Evolutionary conservation across 2,797 vertebrate genomes (phyloP).

Genomic region (Dryobates pubescens): DNA sequence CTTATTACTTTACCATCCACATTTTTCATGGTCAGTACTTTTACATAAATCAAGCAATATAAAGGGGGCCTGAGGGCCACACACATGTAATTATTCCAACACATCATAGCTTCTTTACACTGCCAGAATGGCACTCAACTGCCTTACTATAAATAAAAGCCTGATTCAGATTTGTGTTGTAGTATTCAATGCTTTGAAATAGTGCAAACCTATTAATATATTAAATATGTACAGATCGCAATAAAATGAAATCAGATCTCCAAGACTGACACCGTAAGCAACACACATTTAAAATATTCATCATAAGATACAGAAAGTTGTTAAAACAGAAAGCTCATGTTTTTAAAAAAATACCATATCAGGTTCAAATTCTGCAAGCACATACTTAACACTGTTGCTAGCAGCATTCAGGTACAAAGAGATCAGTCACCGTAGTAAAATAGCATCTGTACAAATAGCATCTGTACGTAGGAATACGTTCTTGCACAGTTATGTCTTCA

Average conservation of each 20-base stretch:
- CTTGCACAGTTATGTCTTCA: not conserved
- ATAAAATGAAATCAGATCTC: not conserved
- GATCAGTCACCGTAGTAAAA: not conserved
- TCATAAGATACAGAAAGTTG: rapidly evolving
- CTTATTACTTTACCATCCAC: not conserved
- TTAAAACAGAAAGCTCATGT: not conserved
- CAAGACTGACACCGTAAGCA: not conserved
- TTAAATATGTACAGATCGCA: not conserved
- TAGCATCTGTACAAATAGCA: not conserved
- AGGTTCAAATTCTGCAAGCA: not conserved
- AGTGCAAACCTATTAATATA: not conserved
- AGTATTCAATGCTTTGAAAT: not conserved
- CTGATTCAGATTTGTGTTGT: not conserved
- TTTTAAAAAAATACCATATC: not conserved
- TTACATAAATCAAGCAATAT: not conserved
- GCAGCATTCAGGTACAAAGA: not conserved
- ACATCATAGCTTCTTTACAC: not conserved
- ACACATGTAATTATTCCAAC: not conserved
- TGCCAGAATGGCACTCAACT: not conserved
- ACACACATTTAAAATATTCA: not conserved
- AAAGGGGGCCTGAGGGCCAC: not conserved
- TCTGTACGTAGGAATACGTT: not conserved
- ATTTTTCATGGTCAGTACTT: not conserved
- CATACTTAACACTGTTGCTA: not conserved
- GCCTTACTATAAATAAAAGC: not conserved